Evolutionary conservation across 35 echinoderm and acorn worm species (phyloP).

Genomic region (Heliocidaris tuberculata): DNA sequence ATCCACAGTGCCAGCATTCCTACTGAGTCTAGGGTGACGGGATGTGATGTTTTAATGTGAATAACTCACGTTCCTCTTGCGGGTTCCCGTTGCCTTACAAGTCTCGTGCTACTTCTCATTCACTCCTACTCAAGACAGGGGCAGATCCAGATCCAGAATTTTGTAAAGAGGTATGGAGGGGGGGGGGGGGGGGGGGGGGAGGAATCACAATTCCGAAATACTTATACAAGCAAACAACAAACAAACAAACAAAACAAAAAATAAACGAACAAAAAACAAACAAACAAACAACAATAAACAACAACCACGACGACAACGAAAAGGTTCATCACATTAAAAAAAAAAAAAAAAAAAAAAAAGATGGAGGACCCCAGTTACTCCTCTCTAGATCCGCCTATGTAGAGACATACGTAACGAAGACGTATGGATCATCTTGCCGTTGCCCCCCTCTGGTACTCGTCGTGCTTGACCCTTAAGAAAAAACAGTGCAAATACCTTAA

Average conservation of each 20-base stretch:
- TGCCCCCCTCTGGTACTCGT: background rate
- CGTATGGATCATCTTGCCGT: background rate
- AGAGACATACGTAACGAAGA: background rate
- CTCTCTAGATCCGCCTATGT: background rate
- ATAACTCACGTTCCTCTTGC: slow-evolving; percentile 31
- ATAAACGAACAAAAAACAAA: too few relatives aligned
- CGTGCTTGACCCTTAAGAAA: background rate
- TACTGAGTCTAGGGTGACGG: background rate
- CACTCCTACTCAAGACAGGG: background rate
- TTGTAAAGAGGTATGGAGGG: too few relatives aligned
- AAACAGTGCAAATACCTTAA: background rate
- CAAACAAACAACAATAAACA: too few relatives aligned
- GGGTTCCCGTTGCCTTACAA: slow-evolving; percentile 11
- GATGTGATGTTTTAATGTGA: slow-evolving; percentile 28
- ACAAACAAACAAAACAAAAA: too few relatives aligned
- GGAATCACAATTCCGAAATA: too few relatives aligned
- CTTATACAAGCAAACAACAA: too few relatives aligned
- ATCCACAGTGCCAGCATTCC: background rate
- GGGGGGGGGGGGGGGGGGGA: too few relatives aligned
- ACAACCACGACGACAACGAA: too few relatives aligned
- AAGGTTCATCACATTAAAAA: too few relatives aligned
- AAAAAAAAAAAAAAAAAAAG: too few relatives aligned
- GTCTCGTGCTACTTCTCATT: background rate
- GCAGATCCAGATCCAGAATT: too few relatives aligned
- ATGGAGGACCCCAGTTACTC: background rate